phyloP scores from a whole-genome alignment of 2,888 invertebrate species.

The Heliconius ismenius region DNA sequence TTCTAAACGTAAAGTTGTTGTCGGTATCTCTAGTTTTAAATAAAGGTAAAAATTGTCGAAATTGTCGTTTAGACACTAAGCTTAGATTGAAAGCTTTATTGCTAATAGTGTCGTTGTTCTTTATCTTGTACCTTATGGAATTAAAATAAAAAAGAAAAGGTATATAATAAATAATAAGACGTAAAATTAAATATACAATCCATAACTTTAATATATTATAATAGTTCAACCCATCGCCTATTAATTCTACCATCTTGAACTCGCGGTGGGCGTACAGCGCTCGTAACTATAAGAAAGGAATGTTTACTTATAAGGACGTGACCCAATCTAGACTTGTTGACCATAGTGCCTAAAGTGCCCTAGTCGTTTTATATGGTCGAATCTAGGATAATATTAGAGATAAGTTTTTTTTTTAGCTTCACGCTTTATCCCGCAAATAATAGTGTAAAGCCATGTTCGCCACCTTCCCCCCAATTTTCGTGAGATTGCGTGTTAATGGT shows the following conservation, averaged over 20 bases:
- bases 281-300: slow-evolving; percentile 52
- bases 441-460: too few species aligned
- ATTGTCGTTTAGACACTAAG: too few species aligned
- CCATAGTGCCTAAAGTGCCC: slow-evolving; percentile 27
- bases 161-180: too few species aligned
- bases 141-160: too few species aligned
- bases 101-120: too few species aligned
- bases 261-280: slow-evolving; percentile 53
- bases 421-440: background rate
- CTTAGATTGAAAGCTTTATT: too few species aligned
- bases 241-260: slow-evolving; percentile 47
- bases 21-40: too few species aligned
- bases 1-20: too few species aligned
- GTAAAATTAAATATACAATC: background rate
- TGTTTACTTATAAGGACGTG: slow-evolving; percentile 59
- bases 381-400: background rate
- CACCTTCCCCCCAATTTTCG: background rate
- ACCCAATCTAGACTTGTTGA: slow-evolving; percentile 49
- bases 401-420: background rate
- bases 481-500: too few species aligned
- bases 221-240: slow-evolving; percentile 22
- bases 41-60: too few species aligned
- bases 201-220: background rate
- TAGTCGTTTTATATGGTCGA: slow-evolving; percentile 28
- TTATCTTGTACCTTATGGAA: too few species aligned